phyloP scores from a whole-genome alignment of 2,888 invertebrate genomes.

The Hecatera dysodea region DNA sequence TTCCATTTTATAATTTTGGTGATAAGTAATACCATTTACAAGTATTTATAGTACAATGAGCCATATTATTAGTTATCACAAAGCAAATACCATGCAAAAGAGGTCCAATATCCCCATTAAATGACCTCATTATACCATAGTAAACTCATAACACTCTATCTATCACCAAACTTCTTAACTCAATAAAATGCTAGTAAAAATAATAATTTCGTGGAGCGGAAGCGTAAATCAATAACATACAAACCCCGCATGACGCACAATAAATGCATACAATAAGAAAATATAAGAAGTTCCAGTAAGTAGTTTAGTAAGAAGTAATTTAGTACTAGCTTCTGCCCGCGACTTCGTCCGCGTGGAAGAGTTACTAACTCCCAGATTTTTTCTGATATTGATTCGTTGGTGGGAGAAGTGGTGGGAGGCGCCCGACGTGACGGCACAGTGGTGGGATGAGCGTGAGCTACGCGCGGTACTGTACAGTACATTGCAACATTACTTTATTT shows the following conservation, averaged over 20 bases:
- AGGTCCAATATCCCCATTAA: background rate
- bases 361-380: no score
- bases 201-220: slow-evolving; percentile 50
- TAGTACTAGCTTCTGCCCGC: no score
- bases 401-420: no score
- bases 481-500: no score
- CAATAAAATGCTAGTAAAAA: slow-evolving; percentile 53
- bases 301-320: background rate
- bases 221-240: slow-evolving; percentile 46
- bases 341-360: no score
- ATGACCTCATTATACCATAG: background rate
- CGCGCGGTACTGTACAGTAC: no score
- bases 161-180: slow-evolving; percentile 5
- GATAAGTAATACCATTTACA: background rate
- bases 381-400: no score
- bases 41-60: no score
- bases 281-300: slow-evolving; percentile 22
- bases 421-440: no score
- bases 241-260: slow-evolving; percentile 43
- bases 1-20: background rate
- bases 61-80: background rate
- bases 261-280: background rate
- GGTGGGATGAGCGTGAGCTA: no score
- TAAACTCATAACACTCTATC: background rate
- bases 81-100: background rate